Evolutionary conservation across 2,113 vertebrate genomes (phyloP).

Genomic region (Holacanthus passer): DNA sequence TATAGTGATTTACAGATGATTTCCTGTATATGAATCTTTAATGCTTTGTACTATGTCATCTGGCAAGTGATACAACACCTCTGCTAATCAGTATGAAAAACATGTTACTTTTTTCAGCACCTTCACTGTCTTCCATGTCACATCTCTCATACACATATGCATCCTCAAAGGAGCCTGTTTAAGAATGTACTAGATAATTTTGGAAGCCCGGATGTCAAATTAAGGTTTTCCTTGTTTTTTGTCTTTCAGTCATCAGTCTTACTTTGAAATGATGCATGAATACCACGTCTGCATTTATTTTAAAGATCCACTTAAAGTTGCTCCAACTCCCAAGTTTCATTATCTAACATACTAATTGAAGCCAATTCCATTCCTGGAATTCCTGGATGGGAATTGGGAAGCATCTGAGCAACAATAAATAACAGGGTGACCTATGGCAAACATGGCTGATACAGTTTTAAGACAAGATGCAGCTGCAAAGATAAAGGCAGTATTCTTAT

Average conservation of each 20-base stretch:
- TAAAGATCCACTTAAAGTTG: not conserved
- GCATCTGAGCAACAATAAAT: slow-evolving; percentile 1
- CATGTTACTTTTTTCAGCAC: slow-evolving; percentile 22
- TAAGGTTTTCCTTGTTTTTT: not conserved
- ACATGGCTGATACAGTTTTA: not conserved
- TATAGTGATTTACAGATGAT: slow-evolving; percentile 75
- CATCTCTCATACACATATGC: not conserved
- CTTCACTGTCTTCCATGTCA: not conserved
- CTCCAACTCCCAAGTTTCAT: slow-evolving; percentile 9
- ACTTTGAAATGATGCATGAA: not conserved
- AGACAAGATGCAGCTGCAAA: slow-evolving; percentile 4
- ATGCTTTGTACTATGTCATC: slow-evolving; percentile 62
- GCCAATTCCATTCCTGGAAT: no score
- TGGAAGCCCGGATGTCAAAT: not conserved
- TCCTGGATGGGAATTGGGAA: no score
- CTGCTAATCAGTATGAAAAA: slow-evolving; percentile 54
- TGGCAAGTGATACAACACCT: slow-evolving; percentile 42
- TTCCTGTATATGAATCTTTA: slow-evolving; percentile 73
- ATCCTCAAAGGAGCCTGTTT: slow-evolving; percentile 14
- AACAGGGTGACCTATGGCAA: not conserved
- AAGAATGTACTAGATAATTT: not conserved
- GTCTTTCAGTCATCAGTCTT: not conserved
- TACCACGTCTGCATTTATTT: slow-evolving; percentile 6
- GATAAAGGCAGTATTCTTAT: not conserved
- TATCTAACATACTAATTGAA: slow-evolving; percentile 24